Conservation (phyloP, 2,113 vertebrate genomes). For the Megaceryle maxima region DNA sequence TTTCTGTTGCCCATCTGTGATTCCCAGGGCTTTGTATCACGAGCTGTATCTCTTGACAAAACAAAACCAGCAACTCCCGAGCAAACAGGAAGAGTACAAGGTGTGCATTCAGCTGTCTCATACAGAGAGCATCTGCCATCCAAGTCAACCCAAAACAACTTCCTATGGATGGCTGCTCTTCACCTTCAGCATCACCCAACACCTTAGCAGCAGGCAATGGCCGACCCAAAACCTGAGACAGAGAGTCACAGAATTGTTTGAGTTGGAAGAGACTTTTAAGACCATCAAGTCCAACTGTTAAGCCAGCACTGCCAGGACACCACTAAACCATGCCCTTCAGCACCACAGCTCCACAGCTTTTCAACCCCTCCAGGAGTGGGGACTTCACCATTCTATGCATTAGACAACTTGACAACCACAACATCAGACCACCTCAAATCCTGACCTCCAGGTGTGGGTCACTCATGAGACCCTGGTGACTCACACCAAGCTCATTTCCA, state of each 20-base stretch:
- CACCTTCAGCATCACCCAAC: fast-evolving
- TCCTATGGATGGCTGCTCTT: neutral
- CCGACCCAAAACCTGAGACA: neutral
- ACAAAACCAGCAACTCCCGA: neutral
- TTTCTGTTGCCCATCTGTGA: neutral
- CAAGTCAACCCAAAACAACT: neutral
- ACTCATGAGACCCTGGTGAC: neutral
- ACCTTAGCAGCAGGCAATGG: neutral
- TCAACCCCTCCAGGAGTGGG: neutral
- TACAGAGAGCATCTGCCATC: neutral
- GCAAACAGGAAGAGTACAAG: neutral
- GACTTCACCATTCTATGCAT: neutral
- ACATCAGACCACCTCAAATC: neutral
- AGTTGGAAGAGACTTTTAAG: neutral
- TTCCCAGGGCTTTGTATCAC: neutral
- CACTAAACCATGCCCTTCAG: neutral
- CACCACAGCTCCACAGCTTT: neutral
- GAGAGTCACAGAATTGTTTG: neutral
- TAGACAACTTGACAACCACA: neutral
- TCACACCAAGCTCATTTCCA: neutral
- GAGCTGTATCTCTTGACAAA: neutral
- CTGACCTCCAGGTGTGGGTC: neutral
- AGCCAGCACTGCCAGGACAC: neutral
- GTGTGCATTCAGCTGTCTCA: neutral
- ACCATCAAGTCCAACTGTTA: neutral